Conservation (phyloP, 2,113 vertebrate species). For the Channa argus region DNA sequence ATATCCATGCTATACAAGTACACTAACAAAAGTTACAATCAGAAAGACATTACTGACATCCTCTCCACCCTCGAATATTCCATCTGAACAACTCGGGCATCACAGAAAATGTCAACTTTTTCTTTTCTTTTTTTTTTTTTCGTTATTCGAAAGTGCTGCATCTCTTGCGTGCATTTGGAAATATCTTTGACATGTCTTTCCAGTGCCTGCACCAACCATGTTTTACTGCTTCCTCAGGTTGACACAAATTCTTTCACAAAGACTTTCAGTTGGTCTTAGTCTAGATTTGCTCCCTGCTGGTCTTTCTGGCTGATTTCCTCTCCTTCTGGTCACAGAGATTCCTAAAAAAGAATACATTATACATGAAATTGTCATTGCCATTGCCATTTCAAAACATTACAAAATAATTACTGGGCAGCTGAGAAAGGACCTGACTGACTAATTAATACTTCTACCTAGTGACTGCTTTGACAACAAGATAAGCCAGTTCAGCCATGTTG, state of each 20-base stretch:
- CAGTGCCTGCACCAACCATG: not conserved
- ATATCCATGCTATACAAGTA: not conserved
- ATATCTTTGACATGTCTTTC: not conserved
- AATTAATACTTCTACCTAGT: constrained; percentile 63
- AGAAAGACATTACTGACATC: constrained; percentile 1
- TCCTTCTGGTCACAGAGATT: constrained; percentile 14
- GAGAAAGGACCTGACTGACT: constrained; percentile 50
- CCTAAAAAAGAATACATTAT: constrained; percentile 28
- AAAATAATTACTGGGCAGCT: not conserved
- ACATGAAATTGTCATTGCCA: not conserved
- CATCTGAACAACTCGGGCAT: constrained; percentile 5
- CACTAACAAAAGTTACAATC: not conserved
- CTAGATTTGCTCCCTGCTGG: constrained; percentile 58
- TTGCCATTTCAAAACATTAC: not conserved
- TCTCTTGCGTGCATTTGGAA: too few relatives aligned
- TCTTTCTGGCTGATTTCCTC: constrained; percentile 11
- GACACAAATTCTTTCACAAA: constrained; percentile 16
- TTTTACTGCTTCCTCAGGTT: constrained; percentile 31
- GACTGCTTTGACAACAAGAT: constrained; percentile 75
- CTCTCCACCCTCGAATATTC: constrained; percentile 28
- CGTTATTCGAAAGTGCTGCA: not conserved
- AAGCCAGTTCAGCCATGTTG: constrained; percentile 79
- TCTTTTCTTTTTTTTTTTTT: constrained; percentile 12
- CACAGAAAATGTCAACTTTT: constrained; percentile 31
- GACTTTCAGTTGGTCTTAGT: constrained; percentile 63